Conservation (phyloP, 2,797 vertebrate species). For the Centroberyx gerrardi region DNA sequence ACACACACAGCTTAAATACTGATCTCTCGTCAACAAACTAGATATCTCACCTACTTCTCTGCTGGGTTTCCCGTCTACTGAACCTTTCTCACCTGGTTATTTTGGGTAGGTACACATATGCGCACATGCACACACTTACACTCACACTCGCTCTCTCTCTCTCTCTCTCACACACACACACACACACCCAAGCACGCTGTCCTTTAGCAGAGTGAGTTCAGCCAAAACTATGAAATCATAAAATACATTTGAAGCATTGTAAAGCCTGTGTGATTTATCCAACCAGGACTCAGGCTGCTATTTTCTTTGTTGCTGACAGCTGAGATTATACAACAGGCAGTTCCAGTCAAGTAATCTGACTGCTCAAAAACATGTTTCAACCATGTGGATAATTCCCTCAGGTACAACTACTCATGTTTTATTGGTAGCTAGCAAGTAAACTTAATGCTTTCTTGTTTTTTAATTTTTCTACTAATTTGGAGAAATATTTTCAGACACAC, state of each 20-base stretch:
- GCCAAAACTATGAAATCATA: conserved; percentile 5
- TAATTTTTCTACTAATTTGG: not conserved
- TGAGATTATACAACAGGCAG: too few species aligned
- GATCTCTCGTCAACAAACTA: conserved; percentile 50
- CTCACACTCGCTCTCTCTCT: not conserved
- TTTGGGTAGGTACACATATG: conserved; percentile 15
- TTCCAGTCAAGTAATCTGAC: too few species aligned
- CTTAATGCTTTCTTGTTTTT: not conserved
- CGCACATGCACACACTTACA: conserved; percentile 2
- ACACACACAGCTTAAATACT: conserved; percentile 21
- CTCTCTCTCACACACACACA: not conserved
- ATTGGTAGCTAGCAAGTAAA: not conserved
- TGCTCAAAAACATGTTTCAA: too few species aligned
- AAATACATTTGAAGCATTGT: not conserved
- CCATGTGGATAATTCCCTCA: not conserved
- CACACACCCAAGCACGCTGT: not conserved
- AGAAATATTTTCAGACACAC: not conserved
- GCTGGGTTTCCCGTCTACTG: conserved; percentile 8
- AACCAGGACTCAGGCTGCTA: not conserved
- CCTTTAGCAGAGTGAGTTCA: not conserved
- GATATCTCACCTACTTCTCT: conserved; percentile 45
- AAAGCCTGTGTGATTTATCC: conserved; percentile 8
- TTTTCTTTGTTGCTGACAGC: not conserved
- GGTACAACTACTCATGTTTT: not conserved
- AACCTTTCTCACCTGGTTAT: conserved; percentile 31